These are phyloP conservation scores for Leptinotarsa haldemani DNA, from an alignment of 2,888 invertebrate species.

Conservation along the genomic window DNA sequence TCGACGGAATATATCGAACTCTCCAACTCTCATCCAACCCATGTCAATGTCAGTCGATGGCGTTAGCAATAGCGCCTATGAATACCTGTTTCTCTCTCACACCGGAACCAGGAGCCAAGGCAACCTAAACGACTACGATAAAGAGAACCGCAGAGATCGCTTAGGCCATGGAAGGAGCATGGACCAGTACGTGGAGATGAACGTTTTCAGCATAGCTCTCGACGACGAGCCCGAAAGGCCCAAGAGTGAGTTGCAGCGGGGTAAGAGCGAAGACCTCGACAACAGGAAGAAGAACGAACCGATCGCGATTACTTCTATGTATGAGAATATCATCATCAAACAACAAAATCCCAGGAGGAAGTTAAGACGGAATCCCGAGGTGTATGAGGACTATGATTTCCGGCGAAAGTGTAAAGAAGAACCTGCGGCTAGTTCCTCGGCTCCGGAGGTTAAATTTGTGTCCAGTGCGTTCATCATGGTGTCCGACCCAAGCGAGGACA, in stretches of 20 bases:
- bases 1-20: slow-evolving; percentile 85
- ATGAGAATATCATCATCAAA: slow-evolving; percentile 78
- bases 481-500: slow-evolving; percentile 61
- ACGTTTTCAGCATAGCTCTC: slow-evolving; percentile 67
- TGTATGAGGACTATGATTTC: slow-evolving; percentile 74
- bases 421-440: slow-evolving; percentile 58
- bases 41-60: slow-evolving; percentile 71
- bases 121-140: slow-evolving; percentile 76
- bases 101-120: slow-evolving; percentile 78
- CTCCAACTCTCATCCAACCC: slow-evolving; percentile 80
- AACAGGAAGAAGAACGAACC: slow-evolving; percentile 70
- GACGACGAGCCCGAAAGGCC: slow-evolving; percentile 59
- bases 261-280: slow-evolving; percentile 65
- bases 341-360: slow-evolving; percentile 80
- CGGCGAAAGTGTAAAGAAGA: slow-evolving; percentile 59
- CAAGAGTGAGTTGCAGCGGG: slow-evolving; percentile 62
- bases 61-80: slow-evolving; percentile 73
- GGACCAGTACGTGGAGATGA: slow-evolving; percentile 84
- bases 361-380: slow-evolving; percentile 72
- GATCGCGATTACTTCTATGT: slow-evolving; percentile 79
- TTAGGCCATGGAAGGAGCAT: slow-evolving; percentile 79
- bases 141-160: slow-evolving; percentile 65
- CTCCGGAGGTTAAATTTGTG: slow-evolving; percentile 67
- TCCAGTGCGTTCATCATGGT: slow-evolving; percentile 70
- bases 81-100: slow-evolving; percentile 74